A percentile compares a stretch with the other conserved stretches of the same genome.
Conservation (phyloP, 2,888 invertebrate species). For the Phlogophora meticulosa region DNA sequence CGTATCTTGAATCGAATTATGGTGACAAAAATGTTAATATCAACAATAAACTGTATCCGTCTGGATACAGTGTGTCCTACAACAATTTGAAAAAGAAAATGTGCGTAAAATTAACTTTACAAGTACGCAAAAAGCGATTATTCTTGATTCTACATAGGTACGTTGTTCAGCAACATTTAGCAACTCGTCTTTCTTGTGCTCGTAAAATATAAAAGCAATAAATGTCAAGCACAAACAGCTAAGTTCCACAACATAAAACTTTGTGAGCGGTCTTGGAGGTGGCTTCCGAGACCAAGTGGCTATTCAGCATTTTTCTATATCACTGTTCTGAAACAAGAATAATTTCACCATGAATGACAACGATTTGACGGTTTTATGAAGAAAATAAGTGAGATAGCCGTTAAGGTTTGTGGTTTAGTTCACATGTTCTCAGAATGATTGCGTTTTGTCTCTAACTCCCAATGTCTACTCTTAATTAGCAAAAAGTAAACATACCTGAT, state of each 20-base stretch:
- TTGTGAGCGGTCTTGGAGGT: slow-evolving; percentile 78
- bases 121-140: slow-evolving; percentile 30
- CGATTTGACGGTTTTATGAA: background rate
- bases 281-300: slow-evolving; percentile 77
- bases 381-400: too few relatives aligned
- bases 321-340: slow-evolving; percentile 67
- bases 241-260: slow-evolving; percentile 88
- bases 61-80: too few relatives aligned
- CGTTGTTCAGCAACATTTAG: slow-evolving; percentile 76
- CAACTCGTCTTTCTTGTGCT: slow-evolving; percentile 76
- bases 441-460: too few relatives aligned
- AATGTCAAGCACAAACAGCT: slow-evolving; percentile 86
- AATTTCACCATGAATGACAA: slow-evolving; percentile 31
- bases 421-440: too few relatives aligned
- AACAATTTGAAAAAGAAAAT: background rate
- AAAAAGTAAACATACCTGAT: too few relatives aligned
- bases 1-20: too few relatives aligned
- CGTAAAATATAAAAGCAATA: slow-evolving; percentile 88
- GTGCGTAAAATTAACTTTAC: slow-evolving; percentile 26
- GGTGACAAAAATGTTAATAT: too few relatives aligned
- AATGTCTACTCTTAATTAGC: too few relatives aligned
- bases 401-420: too few relatives aligned
- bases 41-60: too few relatives aligned
- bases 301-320: slow-evolving; percentile 81
- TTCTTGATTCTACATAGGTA: slow-evolving; percentile 43